A percentile compares a stretch with the other conserved stretches of the same genome.
Conservation (phyloP, 2,113 vertebrate genomes). For the Sminthopsis crassicaudata region DNA sequence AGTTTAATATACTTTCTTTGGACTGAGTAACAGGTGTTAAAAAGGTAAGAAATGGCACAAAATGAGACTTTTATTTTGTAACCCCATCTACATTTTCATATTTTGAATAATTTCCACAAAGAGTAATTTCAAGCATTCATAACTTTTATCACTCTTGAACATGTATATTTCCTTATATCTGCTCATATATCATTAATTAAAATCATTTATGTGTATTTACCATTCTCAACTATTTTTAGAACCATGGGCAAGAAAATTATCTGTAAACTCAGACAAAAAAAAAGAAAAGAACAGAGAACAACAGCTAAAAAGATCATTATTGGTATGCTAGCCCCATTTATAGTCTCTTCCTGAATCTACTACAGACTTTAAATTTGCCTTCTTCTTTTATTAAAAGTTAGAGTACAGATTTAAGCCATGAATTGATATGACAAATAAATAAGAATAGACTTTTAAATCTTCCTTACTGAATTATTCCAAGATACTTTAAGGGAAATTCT, state of each 20-base stretch:
- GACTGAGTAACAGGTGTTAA: background rate
- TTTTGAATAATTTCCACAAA: background rate
- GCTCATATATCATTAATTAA: background rate
- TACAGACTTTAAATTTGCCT: conserved; percentile 46
- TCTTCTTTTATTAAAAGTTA: conserved; percentile 56
- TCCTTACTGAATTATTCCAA: conserved; percentile 31
- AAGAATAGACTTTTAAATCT: conserved; percentile 41
- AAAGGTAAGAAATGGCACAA: background rate
- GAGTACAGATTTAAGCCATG: conserved; percentile 53
- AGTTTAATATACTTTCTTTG: background rate
- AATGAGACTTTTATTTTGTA: background rate
- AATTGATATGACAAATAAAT: conserved; percentile 38
- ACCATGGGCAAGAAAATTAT: background rate
- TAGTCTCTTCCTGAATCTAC: conserved; percentile 16
- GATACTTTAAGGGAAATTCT: conserved; percentile 49
- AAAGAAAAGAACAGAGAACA: background rate
- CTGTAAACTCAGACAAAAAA: background rate
- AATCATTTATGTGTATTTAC: conserved; percentile 8
- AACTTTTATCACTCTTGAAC: background rate
- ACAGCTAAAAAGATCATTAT: conserved; percentile 9
- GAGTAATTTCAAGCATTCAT: background rate
- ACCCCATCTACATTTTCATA: background rate
- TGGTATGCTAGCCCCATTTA: conserved; percentile 39
- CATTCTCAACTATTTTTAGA: conserved; percentile 2
- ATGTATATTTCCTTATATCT: background rate